These are phyloP conservation scores for Mormoops blainvillei DNA, from an alignment of 2,113 vertebrate genomes.

Conservation along the genomic window DNA sequence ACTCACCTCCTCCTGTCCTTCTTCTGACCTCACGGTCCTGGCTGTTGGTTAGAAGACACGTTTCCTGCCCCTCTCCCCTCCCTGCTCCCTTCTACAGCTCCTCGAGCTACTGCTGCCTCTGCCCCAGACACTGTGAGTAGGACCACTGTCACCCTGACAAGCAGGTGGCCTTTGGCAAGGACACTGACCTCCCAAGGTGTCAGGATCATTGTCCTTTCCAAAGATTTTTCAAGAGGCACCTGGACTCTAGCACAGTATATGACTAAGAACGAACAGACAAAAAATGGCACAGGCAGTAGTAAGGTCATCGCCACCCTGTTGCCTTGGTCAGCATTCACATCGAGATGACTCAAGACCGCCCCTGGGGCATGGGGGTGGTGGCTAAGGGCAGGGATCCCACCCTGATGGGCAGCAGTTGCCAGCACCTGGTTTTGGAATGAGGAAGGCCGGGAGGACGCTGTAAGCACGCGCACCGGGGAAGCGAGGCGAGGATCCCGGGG, in stretches of 20 bases:
- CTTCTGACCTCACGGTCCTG: background rate
- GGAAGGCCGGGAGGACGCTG: background rate
- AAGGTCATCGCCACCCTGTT: background rate
- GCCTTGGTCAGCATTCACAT: background rate
- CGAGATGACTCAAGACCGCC: background rate
- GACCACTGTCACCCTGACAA: background rate
- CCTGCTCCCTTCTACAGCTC: background rate
- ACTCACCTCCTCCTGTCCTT: background rate
- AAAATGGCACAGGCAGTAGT: background rate
- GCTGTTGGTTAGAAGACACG: background rate
- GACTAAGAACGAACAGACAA: background rate
- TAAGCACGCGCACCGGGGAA: background rate
- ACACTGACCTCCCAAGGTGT: background rate
- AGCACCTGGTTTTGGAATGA: background rate
- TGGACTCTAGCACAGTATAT: background rate
- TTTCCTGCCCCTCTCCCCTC: background rate
- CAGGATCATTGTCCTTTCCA: background rate
- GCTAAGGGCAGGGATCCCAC: background rate
- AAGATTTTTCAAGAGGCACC: background rate
- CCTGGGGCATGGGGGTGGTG: background rate
- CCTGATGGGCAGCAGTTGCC: background rate
- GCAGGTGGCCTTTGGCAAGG: background rate
- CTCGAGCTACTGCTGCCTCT: background rate
- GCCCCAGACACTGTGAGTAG: background rate
- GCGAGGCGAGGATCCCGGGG: too few species aligned